Conservation (phyloP, 2,888 invertebrate genomes). For the Lissonota sp. region DNA sequence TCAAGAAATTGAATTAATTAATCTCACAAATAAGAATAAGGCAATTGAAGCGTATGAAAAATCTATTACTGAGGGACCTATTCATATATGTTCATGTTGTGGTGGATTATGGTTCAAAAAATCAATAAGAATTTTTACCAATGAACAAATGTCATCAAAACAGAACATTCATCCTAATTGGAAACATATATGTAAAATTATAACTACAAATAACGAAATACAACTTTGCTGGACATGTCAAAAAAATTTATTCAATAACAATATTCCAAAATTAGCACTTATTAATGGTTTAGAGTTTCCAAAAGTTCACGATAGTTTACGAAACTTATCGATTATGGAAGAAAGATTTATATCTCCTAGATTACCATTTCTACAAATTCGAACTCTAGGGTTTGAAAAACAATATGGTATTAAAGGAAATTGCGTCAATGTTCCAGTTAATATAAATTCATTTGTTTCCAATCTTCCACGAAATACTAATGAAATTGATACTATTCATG, state of each 20-base stretch:
- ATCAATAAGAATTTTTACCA: conserved; percentile 26
- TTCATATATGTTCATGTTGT: conserved; percentile 47
- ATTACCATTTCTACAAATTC: conserved; percentile 61
- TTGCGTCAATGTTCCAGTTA: conserved; percentile 62
- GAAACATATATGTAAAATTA: conserved; percentile 48
- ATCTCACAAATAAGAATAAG: conserved; percentile 11
- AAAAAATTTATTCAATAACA: conserved; percentile 40
- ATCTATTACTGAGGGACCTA: conserved; percentile 47
- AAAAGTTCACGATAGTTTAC: conserved; percentile 48
- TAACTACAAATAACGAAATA: conserved; percentile 20
- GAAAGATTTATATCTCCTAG: conserved; percentile 62
- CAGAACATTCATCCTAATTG: conserved; percentile 37
- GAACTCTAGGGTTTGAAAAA: conserved; percentile 52
- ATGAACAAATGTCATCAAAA: conserved; percentile 20
- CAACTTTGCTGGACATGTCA: conserved; percentile 54
- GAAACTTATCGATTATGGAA: conserved; percentile 52
- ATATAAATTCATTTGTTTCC: conserved; percentile 60
- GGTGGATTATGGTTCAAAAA: conserved; percentile 49
- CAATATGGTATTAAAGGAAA: conserved; percentile 63
- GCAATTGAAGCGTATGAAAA: conserved; percentile 17
- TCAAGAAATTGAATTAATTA: not conserved
- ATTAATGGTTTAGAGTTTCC: conserved; percentile 60
- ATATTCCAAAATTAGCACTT: conserved; percentile 54
- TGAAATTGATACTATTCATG: conserved; percentile 56
- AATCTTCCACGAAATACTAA: conserved; percentile 54